Conservation (phyloP, 2,113 vertebrate species). For the Candoia aspera region DNA sequence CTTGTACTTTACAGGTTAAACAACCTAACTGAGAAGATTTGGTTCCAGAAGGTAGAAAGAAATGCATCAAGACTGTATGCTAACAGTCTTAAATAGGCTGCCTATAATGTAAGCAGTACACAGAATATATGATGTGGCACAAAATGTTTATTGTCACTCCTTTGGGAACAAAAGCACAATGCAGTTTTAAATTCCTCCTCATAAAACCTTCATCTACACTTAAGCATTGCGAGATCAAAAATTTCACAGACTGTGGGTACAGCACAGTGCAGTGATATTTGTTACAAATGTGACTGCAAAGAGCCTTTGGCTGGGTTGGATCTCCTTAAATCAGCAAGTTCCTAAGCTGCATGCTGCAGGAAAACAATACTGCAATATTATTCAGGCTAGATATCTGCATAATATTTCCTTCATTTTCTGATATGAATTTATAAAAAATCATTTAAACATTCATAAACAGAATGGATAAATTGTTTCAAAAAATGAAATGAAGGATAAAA, state of each 20-base stretch:
- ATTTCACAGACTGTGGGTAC: slow-evolving; percentile 12
- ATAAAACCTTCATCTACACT: slow-evolving; percentile 23
- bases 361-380: background rate
- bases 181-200: slow-evolving; percentile 27
- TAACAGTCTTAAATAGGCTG: slow-evolving; percentile 17
- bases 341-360: background rate
- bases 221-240: slow-evolving; percentile 32
- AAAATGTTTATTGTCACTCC: slow-evolving; percentile 21
- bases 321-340: background rate
- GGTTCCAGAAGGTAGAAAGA: background rate
- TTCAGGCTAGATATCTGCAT: background rate
- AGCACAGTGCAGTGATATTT: background rate
- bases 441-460: background rate
- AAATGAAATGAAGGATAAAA: background rate
- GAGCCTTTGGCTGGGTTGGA: background rate
- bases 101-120: slow-evolving; percentile 8
- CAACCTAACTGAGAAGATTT: slow-evolving; percentile 21
- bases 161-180: slow-evolving; percentile 29
- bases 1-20: slow-evolving; percentile 6
- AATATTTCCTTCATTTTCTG: background rate
- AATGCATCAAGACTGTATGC: slow-evolving; percentile 9
- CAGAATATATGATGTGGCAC: slow-evolving; percentile 20
- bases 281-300: too few species aligned
- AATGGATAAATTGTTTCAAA: background rate
- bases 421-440: background rate